Evolutionary conservation across 2,888 invertebrate species (phyloP).

Genomic region (Stenurella melanura): DNA sequence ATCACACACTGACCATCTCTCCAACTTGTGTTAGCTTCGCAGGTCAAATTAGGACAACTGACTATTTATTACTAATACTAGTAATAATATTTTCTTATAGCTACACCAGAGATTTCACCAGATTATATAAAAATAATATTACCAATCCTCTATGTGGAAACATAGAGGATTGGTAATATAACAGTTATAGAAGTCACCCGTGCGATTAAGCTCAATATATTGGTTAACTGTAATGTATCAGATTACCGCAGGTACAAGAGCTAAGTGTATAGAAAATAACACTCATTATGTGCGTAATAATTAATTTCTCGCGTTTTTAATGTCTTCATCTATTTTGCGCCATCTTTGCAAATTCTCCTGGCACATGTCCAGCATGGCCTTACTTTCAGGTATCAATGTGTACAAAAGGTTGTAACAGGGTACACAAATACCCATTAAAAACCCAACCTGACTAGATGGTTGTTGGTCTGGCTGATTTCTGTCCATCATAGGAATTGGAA

Average conservation of each 20-base stretch:
- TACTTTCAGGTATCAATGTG: conserved; percentile 81
- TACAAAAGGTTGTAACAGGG: conserved; percentile 85
- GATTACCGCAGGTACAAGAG: conserved; percentile 26
- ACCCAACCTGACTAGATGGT: conserved; percentile 87
- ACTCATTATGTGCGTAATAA: neutral
- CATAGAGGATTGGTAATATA: too few relatives aligned
- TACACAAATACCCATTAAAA: conserved; percentile 86
- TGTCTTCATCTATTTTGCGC: conserved; percentile 73
- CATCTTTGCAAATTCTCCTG: conserved; percentile 78
- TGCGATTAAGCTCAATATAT: too few relatives aligned
- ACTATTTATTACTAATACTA: too few relatives aligned
- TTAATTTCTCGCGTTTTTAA: conserved; percentile 44
- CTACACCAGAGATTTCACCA: too few relatives aligned
- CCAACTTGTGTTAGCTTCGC: too few relatives aligned
- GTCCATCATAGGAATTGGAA: conserved; percentile 84
- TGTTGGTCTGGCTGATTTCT: conserved; percentile 83
- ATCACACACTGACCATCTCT: too few relatives aligned
- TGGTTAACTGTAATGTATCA: neutral
- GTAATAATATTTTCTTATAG: too few relatives aligned
- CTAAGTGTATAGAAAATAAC: conserved; percentile 19
- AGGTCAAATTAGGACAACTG: too few relatives aligned
- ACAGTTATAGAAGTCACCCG: too few relatives aligned
- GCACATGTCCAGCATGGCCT: conserved; percentile 82
- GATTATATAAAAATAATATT: too few relatives aligned
- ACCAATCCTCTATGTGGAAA: too few relatives aligned